phyloP scores from a whole-genome alignment of 1,140 invertebrate species.

The Drosophila setifemur region DNA sequence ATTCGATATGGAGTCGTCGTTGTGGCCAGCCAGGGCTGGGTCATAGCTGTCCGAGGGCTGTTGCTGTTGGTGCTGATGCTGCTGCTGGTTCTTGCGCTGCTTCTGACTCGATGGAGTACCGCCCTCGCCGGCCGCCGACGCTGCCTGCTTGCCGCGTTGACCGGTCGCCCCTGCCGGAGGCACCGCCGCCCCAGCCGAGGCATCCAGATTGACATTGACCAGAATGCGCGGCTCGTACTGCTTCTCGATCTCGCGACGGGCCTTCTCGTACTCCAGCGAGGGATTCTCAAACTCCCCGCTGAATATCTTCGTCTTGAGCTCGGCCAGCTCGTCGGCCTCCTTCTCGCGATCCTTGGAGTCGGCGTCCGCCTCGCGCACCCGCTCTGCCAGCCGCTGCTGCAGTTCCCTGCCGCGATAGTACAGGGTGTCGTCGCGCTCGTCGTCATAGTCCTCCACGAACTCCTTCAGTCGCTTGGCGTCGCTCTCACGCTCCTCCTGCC shows the following conservation, averaged over 20 bases:
- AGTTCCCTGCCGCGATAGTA: constrained; percentile 97
- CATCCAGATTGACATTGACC: constrained; percentile 85
- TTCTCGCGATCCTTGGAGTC: constrained; percentile 94
- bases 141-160: constrained; percentile 4
- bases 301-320: constrained; percentile 92
- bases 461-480: constrained; percentile 97
- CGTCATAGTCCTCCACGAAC: constrained; percentile 99
- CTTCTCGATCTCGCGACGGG: constrained; percentile 90
- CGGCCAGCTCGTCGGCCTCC: constrained; percentile 96
- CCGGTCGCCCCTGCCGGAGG: background rate
- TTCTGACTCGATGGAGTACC: background rate
- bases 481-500: constrained; percentile 92
- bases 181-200: background rate
- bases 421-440: constrained; percentile 97
- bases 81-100: constrained; percentile 34
- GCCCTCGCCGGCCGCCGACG: background rate
- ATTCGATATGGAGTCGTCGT: constrained; percentile 71
- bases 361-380: constrained; percentile 95
- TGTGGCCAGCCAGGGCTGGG: constrained; percentile 10
- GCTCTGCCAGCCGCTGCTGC: constrained; percentile 92
- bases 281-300: constrained; percentile 89
- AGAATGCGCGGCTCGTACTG: constrained; percentile 91
- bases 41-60: constrained; percentile 7
- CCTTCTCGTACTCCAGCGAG: constrained; percentile 90
- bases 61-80: background rate